Percentiles rank a stretch among this genome's conserved stretches.
These are phyloP conservation scores for Trichomycterus rosablanca DNA, from an alignment of 2,113 vertebrate genomes.

Conservation along the genomic window DNA sequence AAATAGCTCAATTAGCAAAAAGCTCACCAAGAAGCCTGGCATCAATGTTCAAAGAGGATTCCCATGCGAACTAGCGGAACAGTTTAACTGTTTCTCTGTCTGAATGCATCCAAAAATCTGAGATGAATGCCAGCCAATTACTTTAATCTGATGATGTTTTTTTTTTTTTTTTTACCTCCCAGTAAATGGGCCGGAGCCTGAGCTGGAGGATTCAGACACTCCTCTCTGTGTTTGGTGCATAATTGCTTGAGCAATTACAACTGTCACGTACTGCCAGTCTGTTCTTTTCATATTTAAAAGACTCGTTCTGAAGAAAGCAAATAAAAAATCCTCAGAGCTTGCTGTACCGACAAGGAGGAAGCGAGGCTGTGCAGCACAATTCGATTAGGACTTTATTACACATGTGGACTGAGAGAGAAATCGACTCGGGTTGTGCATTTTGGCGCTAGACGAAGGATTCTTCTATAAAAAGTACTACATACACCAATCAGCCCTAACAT, in stretches of 20 bases:
- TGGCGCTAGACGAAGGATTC: not conserved
- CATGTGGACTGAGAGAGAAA: conserved; percentile 23
- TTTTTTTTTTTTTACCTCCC: conserved; percentile 41
- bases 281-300: conserved; percentile 44
- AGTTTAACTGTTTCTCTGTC: conserved; percentile 33
- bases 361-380: conserved; percentile 31
- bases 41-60: conserved; percentile 16
- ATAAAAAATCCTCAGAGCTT: conserved; percentile 31
- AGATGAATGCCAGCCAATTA: conserved; percentile 19
- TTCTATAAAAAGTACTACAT: conserved; percentile 14
- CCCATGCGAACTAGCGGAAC: conserved; percentile 29
- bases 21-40: conserved; percentile 18
- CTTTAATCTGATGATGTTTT: conserved; percentile 28
- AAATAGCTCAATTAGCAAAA: conserved; percentile 25
- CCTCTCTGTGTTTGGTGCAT: conserved; percentile 27
- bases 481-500: no score
- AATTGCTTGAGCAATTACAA: conserved; percentile 50
- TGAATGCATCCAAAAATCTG: conserved; percentile 26
- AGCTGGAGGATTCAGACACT: conserved; percentile 24
- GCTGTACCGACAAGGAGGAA: conserved; percentile 31
- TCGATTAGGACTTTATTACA: conserved; percentile 41
- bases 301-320: conserved; percentile 34
- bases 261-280: conserved; percentile 38
- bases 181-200: conserved; percentile 22
- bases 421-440: conserved; percentile 14